These are phyloP conservation scores for Pseudorectes ferrugineus DNA, from an alignment of 2,113 vertebrate species.

Conservation along the genomic window DNA sequence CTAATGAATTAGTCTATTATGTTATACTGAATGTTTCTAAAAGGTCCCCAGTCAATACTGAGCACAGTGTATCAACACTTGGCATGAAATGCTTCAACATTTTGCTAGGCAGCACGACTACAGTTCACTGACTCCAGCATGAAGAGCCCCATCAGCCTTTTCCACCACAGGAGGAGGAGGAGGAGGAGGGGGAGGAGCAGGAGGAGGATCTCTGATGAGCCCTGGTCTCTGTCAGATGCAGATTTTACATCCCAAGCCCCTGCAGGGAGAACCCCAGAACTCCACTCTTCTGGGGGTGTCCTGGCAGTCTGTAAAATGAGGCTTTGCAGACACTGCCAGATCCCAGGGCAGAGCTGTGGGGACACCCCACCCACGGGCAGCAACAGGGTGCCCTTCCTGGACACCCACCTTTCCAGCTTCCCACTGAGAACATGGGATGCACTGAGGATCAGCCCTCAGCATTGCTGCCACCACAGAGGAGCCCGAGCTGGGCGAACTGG, in stretches of 20 bases:
- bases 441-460: background rate
- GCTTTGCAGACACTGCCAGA: background rate
- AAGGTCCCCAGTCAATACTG: conserved; percentile 80
- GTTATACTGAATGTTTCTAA: conserved; percentile 86
- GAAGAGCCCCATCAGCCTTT: conserved; percentile 10
- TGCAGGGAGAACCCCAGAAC: background rate
- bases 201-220: background rate
- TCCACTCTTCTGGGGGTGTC: background rate
- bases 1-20: conserved; percentile 94
- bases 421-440: background rate
- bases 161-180: background rate
- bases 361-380: background rate
- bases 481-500: background rate
- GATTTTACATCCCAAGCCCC: background rate
- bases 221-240: accelerated
- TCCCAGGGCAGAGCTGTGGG: background rate
- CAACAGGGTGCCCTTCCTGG: background rate
- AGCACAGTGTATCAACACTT: conserved; percentile 81
- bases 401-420: background rate
- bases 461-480: accelerated
- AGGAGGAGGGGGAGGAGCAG: background rate
- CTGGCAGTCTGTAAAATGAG: background rate
- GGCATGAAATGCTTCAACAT: conserved; percentile 74
- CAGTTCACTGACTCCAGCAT: conserved; percentile 49
- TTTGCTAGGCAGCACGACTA: conserved; percentile 64